Evolutionary conservation across 2,113 vertebrate species (phyloP), one percentile per base, ranked within the genome.

Genomic region (Silurus asotus): DNA sequence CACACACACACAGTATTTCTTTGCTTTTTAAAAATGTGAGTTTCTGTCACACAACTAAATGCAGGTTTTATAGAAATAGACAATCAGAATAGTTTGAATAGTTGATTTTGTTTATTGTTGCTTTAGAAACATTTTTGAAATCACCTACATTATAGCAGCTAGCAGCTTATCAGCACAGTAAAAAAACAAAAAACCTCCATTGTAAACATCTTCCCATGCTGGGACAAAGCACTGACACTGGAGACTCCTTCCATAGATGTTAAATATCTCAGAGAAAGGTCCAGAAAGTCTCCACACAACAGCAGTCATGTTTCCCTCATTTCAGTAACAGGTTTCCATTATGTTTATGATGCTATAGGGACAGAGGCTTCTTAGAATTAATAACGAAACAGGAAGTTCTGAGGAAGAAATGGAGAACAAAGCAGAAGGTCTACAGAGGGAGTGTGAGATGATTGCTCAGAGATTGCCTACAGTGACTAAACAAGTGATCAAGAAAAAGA

Each of bases 1-100:
- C n/a, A 78, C 79, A 81, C 79, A 82, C 81, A 69, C 81, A 69
- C 49, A 69, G n/a, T 11, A n/a, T 9, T 19, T 28, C 61, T 58
- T 83, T 58, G 6, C 53, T 58, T 28, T 58, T 48, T n/a, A 59
- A 83, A 10, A 72, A 45, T 25, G 28, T 72, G 25, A 59, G 25
- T 72, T 10, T 15, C 20, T 45, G 59, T 64, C 45, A 65, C 17
- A 80, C 58, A 48, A 25, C 76, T 77, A 25, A 64, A 64, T 1
- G 11, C 37, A 37, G 37, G 37, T n/a, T n/a, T n/a, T n/a, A n/a
- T n/a, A n/a, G n/a, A n/a, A n/a, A n/a, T n/a, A n/a, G n/a, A n/a
- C n/a, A n/a, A n/a, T n/a, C n/a, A n/a, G n/a, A n/a, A n/a, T n/a
- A n/a, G n/a, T n/a, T n/a, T n/a, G n/a, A n/a, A n/a, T n/a, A n/a